Base-by-base conservation (phyloP, 2,888 invertebrate species). In the Octodonta nipae region DNA sequence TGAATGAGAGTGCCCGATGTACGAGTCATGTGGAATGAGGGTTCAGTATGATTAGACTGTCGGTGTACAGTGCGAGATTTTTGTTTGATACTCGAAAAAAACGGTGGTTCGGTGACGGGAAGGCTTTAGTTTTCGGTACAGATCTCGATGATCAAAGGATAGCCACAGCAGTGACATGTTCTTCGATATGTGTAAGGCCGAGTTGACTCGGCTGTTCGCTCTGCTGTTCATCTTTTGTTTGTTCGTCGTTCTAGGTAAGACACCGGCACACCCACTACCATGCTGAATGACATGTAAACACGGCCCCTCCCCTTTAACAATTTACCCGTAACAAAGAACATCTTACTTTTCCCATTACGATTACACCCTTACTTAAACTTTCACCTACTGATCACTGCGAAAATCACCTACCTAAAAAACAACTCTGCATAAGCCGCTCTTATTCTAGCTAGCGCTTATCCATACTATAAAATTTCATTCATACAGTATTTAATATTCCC, bases 201-300 rank as follows among this genome's bases (percentile, higher is more conserved):
- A 22, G 11, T n/a, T 22, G 22, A 11, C 22, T 11, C 22, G 22
- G n/a, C n/a, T 22, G 22, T 22, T 22, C 22, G n/a, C 22, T 22
- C 22, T 57, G 42, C 44, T 60, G 44, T 43, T 59, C 46, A 45
- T 58, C 46, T 53, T 54, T 45, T 55, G 51, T 46, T 50, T n/a
- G n/a, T n/a, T 60, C 47, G 52, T 57, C 47, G 49, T 52, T 42
- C 52, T 57, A 53, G 61, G 61, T 61, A 58, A 56, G 51, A 32
- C 36, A 41, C 46, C 49, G 60, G 53, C 60, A 60, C 60, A 58
- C 60, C 60, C 60, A 58, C 57, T 49, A 44, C 46, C 54, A 54
- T 50, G 53, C 53, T 52, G 52, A 49, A 44, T 49, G 52, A 52
- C 55, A 59, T 60, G 60, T 61, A 60, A 60, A 61, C 61, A 61